Evolutionary conservation across 2,797 vertebrate species (phyloP), one percentile per base, ranked within the genome.

Genomic region (Phalloptychus januarius): DNA sequence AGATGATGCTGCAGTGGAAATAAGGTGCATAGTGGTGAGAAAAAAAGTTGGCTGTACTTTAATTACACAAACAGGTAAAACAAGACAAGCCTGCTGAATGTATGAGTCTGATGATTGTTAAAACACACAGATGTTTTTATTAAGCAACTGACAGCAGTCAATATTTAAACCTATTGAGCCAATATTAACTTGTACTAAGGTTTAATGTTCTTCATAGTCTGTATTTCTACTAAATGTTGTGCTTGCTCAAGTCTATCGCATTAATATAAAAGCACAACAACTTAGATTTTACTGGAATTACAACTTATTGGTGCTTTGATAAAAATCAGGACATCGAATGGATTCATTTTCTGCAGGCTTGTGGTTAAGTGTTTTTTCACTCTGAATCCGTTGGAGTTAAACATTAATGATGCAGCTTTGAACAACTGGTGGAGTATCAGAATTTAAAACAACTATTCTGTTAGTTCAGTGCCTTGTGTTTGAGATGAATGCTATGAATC

Each of bases 1-100:
- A 91, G 75, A 96, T 81, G 85, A 99, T 98, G 88, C 98, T 99
- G 94, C 75, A 83, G 80, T 5, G 23, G 28, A 45, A 75, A 1
- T 13, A 25, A 38, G 46, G 45, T 48, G 72, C 52, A 40, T 16
- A 42, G 25, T 18, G n/a, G 38, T 18, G 12, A 28, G 23, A 58
- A 40, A 48, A 50, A 44, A 73, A 7, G 65, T 4, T 70, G 67
- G 40, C 25, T 44, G 23, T 7, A 44, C 11, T 44, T 28, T 44
- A 28, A 44, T n/a, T 28, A 28, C 67, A n/a, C 25, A 42, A 67
- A 40, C 36, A 25, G 10, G 36, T 45, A 45, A 28, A 28, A 45
- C 38, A 42, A 70, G 67, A 42, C 12, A 3, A 15, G n/a, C 23
- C 42, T 45, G 15, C 45, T 44, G 12, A 70, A 28, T 28, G 42